These are phyloP conservation scores for Cephus runcator DNA, from an alignment of 2,888 invertebrate species.

Conservation along the genomic window DNA sequence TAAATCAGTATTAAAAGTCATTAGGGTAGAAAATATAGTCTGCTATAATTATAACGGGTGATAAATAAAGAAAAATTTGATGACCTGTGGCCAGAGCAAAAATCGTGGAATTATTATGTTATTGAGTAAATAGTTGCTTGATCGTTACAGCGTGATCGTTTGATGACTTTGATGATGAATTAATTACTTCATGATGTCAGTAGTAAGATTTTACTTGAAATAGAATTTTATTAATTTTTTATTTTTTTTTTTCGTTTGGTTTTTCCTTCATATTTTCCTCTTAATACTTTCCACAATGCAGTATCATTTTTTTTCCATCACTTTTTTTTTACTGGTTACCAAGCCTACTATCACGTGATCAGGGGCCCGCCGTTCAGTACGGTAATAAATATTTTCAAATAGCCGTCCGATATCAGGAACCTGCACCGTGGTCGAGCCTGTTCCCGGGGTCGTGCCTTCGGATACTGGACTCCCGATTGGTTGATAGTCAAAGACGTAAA, in stretches of 20 bases:
- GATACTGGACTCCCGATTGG: slow-evolving; percentile 40
- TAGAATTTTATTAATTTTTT: not conserved
- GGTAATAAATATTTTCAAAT: slow-evolving; percentile 2
- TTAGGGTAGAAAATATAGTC: too few relatives aligned
- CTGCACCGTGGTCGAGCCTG: slow-evolving; percentile 27
- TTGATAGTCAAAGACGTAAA: slow-evolving; percentile 36
- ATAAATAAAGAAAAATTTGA: too few relatives aligned
- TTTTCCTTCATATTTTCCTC: not conserved
- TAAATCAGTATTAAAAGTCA: too few relatives aligned
- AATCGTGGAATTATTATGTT: not conserved
- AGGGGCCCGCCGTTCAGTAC: slow-evolving; percentile 15
- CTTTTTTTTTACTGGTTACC: not conserved
- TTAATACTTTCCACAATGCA: not conserved
- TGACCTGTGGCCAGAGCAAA: too few relatives aligned
- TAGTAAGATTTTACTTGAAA: not conserved
- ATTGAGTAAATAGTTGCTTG: not conserved
- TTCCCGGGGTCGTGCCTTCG: slow-evolving; percentile 44
- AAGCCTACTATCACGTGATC: slow-evolving; percentile 6
- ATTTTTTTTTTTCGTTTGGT: too few relatives aligned
- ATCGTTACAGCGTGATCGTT: not conserved
- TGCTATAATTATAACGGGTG: too few relatives aligned
- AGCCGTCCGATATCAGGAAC: slow-evolving; percentile 27
- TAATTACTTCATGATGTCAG: too few relatives aligned
- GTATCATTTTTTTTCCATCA: not conserved
- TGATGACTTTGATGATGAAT: not conserved